A percentile compares a stretch with the other conserved stretches of the same genome.
Conservation (phyloP, 2,113 vertebrate species). For the Spilogale gracilis region DNA sequence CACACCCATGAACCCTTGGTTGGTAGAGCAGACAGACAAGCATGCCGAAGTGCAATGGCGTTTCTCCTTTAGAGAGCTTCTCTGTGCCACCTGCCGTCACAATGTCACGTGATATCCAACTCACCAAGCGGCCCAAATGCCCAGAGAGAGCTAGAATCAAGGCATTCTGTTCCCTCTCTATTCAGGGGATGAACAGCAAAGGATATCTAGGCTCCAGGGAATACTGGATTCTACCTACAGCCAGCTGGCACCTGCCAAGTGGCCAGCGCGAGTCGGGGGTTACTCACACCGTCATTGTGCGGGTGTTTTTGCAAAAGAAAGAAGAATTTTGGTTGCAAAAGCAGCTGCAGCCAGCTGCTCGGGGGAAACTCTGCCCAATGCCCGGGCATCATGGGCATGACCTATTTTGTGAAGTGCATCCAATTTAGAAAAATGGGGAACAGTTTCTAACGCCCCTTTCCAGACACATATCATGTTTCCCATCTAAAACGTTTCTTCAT, state of each 20-base stretch:
- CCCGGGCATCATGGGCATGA: not conserved
- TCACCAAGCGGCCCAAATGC: not conserved
- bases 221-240: not conserved
- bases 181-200: not conserved
- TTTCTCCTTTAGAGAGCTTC: not conserved
- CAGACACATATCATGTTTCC: slow-evolving; percentile 67
- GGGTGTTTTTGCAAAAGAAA: slow-evolving; percentile 1
- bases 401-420: slow-evolving; percentile 5
- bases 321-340: not conserved
- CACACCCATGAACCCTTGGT: not conserved
- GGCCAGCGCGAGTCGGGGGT: not conserved
- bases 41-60: not conserved
- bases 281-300: not conserved
- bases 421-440: slow-evolving; percentile 16
- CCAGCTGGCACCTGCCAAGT: not conserved
- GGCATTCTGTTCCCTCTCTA: not conserved
- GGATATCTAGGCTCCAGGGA: not conserved
- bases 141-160: not conserved
- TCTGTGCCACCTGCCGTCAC: not conserved
- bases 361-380: not conserved
- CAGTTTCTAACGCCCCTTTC: slow-evolving; percentile 37
- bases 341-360: slow-evolving; percentile 60
- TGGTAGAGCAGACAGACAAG: not conserved
- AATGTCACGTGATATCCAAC: not conserved
- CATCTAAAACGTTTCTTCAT: slow-evolving; percentile 46